Evolutionary conservation across 2,797 vertebrate species (phyloP).

Genomic region (Mallotus villosus): DNA sequence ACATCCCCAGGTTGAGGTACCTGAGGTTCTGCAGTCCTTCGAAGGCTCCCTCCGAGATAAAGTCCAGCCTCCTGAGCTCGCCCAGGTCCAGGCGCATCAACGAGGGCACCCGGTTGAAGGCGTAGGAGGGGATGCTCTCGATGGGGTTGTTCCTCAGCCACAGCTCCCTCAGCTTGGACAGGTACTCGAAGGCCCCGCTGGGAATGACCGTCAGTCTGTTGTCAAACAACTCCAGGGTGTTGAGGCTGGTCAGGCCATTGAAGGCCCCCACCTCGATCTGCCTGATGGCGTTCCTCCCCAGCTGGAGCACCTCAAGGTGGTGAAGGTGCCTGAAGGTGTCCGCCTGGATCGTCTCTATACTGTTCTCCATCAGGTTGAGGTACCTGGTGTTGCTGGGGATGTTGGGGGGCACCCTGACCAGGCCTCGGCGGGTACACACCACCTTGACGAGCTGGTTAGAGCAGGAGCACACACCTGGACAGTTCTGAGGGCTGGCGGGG

Average conservation of each 20-base stretch:
- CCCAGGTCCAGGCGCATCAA: slow-evolving; percentile 95
- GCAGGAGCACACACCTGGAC: slow-evolving; percentile 94
- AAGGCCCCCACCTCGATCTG: slow-evolving; percentile 98
- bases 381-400: slow-evolving; percentile 92
- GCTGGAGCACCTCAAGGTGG: slow-evolving; percentile 94
- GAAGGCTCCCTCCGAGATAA: slow-evolving; percentile 96
- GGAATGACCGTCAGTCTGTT: slow-evolving; percentile 97
- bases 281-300: slow-evolving; percentile 93
- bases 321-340: slow-evolving; percentile 95
- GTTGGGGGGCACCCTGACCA: slow-evolving; percentile 88
- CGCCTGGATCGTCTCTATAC: slow-evolving; percentile 94
- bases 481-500: slow-evolving; percentile 87
- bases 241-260: slow-evolving; percentile 95
- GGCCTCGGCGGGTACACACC: slow-evolving; percentile 92
- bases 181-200: slow-evolving; percentile 96
- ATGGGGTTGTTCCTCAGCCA: slow-evolving; percentile 98
- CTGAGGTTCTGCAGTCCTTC: slow-evolving; percentile 96
- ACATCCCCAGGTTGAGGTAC: slow-evolving; percentile 98
- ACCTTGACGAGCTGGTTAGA: slow-evolving; percentile 97
- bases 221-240: slow-evolving; percentile 96
- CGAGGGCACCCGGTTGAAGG: slow-evolving; percentile 96
- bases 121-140: slow-evolving; percentile 96
- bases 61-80: slow-evolving; percentile 94
- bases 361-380: slow-evolving; percentile 99
- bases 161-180: slow-evolving; percentile 95